Evolutionary conservation across 1,140 invertebrate genomes (phyloP).

Genomic region (Heliothis subflexa): DNA sequence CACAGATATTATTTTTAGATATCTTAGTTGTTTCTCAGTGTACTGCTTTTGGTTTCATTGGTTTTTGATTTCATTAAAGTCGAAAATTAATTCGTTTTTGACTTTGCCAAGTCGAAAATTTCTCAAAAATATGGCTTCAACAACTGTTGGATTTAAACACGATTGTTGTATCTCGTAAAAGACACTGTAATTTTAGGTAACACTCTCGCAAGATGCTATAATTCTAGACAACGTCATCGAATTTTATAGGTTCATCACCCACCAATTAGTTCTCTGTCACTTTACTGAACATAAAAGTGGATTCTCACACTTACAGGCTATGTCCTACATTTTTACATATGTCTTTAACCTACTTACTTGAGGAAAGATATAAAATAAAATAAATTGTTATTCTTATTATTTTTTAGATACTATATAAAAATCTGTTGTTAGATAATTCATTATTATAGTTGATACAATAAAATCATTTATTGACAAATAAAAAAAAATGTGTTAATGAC

Average conservation of each 20-base stretch:
- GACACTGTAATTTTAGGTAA: no score
- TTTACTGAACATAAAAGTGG: conserved; percentile 62
- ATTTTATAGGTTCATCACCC: conserved; percentile 50
- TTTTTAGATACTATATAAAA: not conserved
- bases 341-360: conserved; percentile 43
- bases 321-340: conserved; percentile 52
- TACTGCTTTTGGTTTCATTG: not conserved
- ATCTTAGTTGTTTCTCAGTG: no score
- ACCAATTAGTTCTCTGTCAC: conserved; percentile 56
- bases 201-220: not conserved
- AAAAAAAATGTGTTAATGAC: no score
- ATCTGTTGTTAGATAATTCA: not conserved
- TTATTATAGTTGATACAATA: not conserved
- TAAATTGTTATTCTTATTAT: not conserved
- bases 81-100: not conserved
- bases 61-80: no score
- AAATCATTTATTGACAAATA: no score
- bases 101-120: no score
- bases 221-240: conserved; percentile 5
- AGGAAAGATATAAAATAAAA: conserved; percentile 4
- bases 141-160: no score
- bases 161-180: no score
- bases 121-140: no score
- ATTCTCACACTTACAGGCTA: conserved; percentile 43
- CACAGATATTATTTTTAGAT: no score